Conservation (phyloP, 2,797 vertebrate genomes). For the Hoplostethus mediterraneus region DNA sequence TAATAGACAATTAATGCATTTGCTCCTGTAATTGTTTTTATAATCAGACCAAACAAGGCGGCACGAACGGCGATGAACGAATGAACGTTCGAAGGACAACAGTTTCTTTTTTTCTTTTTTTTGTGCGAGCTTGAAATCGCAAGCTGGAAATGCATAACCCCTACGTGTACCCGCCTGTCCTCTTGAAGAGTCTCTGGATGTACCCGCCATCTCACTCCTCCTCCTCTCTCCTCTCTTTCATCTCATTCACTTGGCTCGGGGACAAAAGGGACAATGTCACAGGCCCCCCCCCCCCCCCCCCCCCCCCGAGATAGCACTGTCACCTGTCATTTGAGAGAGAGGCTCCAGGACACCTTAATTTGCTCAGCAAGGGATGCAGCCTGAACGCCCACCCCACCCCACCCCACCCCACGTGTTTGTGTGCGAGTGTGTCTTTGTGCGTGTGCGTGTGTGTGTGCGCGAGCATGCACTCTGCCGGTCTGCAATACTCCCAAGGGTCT, state of each 20-base stretch:
- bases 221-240: conserved; percentile 28
- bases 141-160: conserved; percentile 36
- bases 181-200: conserved; percentile 17
- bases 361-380: conserved; percentile 40
- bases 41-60: too few species aligned
- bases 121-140: too few species aligned
- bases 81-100: too few species aligned
- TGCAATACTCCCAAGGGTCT: conserved; percentile 49
- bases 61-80: too few species aligned
- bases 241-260: conserved; percentile 47
- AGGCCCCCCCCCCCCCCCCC: conserved; percentile 1
- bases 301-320: conserved; percentile 34
- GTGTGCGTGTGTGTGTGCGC: conserved; percentile 1
- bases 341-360: conserved; percentile 63
- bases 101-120: too few species aligned
- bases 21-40: too few species aligned
- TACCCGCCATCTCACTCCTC: conserved; percentile 14
- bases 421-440: not conserved
- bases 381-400: not conserved
- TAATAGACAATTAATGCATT: too few species aligned
- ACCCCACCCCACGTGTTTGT: not conserved
- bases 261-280: conserved; percentile 56
- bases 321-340: conserved; percentile 67
- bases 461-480: not conserved
- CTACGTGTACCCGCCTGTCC: conserved; percentile 8